These are phyloP conservation scores for Hermodice carunculata DNA, from an alignment of 2,888 invertebrate genomes.

Conservation along the genomic window DNA sequence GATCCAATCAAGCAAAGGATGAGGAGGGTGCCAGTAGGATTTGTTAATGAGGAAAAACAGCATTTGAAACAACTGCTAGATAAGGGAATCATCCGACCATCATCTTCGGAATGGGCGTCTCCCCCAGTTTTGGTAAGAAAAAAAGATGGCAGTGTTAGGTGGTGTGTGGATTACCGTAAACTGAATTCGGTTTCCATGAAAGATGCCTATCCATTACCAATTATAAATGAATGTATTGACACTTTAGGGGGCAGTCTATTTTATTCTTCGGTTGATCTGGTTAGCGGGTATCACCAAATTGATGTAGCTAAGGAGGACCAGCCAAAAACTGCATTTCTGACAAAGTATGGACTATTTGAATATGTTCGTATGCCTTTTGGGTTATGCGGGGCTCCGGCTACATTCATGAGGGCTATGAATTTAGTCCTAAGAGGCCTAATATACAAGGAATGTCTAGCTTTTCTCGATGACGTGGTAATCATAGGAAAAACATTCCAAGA, in stretches of 20 bases:
- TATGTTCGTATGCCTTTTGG: constrained; percentile 14
- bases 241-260: constrained; percentile 3
- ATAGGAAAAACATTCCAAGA: background rate
- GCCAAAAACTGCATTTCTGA: constrained; percentile 31
- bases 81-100: background rate
- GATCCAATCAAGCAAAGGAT: no score
- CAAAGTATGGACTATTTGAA: constrained; percentile 27
- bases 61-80: no score
- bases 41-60: no score
- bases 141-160: no score
- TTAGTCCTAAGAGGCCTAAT: constrained; percentile 1
- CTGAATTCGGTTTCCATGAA: no score
- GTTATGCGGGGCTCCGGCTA: no score
- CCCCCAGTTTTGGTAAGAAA: constrained; percentile 20
- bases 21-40: no score
- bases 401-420: constrained; percentile 19
- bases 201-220: constrained; percentile 16
- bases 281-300: constrained; percentile 27
- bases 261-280: no score
- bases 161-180: constrained; percentile 18
- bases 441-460: background rate
- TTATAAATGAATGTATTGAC: constrained; percentile 10
- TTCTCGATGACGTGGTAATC: constrained; percentile 4
- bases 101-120: constrained; percentile 10
- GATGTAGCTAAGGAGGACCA: constrained; percentile 5